Evolutionary conservation across 2,888 invertebrate species (phyloP), one percentile per base, ranked within the genome.

Genomic region (Brenthis hecate): DNA sequence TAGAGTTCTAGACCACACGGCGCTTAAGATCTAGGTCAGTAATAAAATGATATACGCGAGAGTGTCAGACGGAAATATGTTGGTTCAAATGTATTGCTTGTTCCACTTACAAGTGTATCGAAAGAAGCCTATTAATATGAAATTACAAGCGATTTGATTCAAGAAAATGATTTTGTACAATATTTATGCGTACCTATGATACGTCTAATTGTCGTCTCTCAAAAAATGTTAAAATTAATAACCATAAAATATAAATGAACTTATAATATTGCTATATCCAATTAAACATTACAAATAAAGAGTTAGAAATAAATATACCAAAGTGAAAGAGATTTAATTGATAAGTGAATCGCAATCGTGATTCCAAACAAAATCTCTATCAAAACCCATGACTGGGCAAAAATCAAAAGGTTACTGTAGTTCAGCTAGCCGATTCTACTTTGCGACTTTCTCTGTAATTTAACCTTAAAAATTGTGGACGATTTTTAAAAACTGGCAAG

Each of bases 371-470:
- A 71, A 65, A 71, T 69, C 58, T 72, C 70, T 67, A 73, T 73
- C 68, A 71, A 69, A 56, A 65, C 53, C 67, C 61, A 75, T 79
- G 77, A 78, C 74, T 76, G 32, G 70, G 55, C 81, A 80, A 82
- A 87, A 82, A 83, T 14, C 75, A 71, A 78, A 81, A 84, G 89
- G 86, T 89, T 85, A 83, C 69, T 68, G 70, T 76, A 85, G 88
- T 86, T 87, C 84, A 86, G 77, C 79, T 80, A 81, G 66, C 63
- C 51, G 13, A 63, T 62, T 56, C 43, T 73, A 79, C 81, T 79
- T 78, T 71, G 77, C 83, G 78, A 83, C 90, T 89, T 90, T 89
- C 89, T 84, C 88, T 69, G 67, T 72, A 74, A 72, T 70, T 66
- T 61, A 73, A 74, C 65, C 73, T 72, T 67, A 74, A 69, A 71